phyloP scores from a whole-genome alignment of 2,113 vertebrate species.

The Stictonetta naevosa region DNA sequence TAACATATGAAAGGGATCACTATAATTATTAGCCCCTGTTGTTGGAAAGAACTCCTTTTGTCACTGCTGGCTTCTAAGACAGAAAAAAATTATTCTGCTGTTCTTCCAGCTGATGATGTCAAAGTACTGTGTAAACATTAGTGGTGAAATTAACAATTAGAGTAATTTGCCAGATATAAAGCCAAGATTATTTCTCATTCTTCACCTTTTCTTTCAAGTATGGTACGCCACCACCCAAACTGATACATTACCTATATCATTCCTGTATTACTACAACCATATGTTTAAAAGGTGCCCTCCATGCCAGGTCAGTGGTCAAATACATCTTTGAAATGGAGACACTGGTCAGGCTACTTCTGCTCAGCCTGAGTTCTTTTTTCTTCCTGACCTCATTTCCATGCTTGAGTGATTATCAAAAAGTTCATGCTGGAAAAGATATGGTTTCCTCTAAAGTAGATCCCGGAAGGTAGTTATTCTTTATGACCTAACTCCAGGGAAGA shows the following conservation, averaged over 20 bases:
- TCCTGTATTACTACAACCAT: not conserved
- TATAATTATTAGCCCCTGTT: not conserved
- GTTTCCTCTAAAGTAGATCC: not conserved
- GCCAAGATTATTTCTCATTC: slow-evolving; percentile 14
- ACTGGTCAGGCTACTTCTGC: not conserved
- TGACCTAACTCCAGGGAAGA: not conserved
- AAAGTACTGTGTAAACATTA: slow-evolving; percentile 15
- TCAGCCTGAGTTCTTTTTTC: not conserved
- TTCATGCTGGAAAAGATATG: not conserved
- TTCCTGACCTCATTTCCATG: not conserved
- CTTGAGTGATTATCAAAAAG: not conserved
- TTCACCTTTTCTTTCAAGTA: not conserved
- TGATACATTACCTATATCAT: not conserved
- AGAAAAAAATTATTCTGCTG: slow-evolving; percentile 2
- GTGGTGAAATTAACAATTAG: slow-evolving; percentile 24
- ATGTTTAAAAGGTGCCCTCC: not conserved
- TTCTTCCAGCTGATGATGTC: slow-evolving; percentile 28
- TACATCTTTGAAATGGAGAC: not conserved
- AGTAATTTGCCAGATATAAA: not conserved
- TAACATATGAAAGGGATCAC: not conserved
- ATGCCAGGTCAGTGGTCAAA: not conserved
- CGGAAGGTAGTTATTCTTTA: not conserved
- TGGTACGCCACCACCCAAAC: not conserved
- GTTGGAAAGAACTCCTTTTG: slow-evolving; percentile 18
- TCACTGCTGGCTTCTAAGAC: not conserved